Evolutionary conservation across 2,888 invertebrate genomes (phyloP), one percentile per base, ranked within the genome.

Genomic region (Ochlodes sylvanus): DNA sequence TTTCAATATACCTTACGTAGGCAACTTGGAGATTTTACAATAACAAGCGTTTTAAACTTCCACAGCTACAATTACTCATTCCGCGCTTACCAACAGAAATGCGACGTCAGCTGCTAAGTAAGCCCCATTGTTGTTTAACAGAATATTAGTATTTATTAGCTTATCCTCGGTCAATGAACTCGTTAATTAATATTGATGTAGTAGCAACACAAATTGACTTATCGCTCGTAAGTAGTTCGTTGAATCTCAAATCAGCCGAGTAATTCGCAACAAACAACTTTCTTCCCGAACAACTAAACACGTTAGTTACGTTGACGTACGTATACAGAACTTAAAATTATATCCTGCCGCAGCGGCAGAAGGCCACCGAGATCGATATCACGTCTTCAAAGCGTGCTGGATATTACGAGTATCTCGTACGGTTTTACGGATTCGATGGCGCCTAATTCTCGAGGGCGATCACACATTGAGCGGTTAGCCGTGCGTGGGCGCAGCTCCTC

Each of bases 131-230:
- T 56, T 68, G 38, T 17, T 60, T 56, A 34, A 68, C 50, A 27
- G 10, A 56, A 47, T 56, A 34, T 58, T 57, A n/a, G 44, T 21
- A 27, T n/a, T 32, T 65, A 56, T 56, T 68, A 80, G 80, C 76
- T 75, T 74, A 70, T 73, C 74, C 73, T 69, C 76, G 87, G 85
- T 83, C 86, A 72, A 76, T 78, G 84, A 87, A 81, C 89, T 78
- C 72, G 56, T 70, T 84, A 84, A 88, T 88, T 83, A 82, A 85
- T 86, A 79, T 79, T 79, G 84, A 86, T 81, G 72, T 74, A 75
- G 74, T 73, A 79, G 72, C 76, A 77, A 79, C 76, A 80, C 71
- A 69, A 78, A 79, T 78, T 71, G 70, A 78, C 78, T 81, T 78
- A 75, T 77, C 74, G 79, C 75, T 75, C 74, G 69, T 69, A 71